Base-by-base conservation (phyloP, 2,888 invertebrate genomes). In the Lasioglossum leucozonium region DNA sequence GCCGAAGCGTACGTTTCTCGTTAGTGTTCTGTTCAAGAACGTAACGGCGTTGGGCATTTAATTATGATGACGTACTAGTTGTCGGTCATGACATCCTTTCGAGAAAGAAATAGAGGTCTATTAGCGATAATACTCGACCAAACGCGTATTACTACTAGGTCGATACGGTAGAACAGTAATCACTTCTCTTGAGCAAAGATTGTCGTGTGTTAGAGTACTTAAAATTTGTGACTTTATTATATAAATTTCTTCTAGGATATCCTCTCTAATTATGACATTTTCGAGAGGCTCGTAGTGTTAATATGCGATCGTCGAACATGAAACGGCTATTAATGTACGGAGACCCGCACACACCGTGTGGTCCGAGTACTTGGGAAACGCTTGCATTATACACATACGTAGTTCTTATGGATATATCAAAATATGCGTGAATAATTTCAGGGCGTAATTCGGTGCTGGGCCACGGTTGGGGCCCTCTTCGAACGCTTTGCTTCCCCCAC, bases 71-170 rank as follows among this genome's bases (percentile, higher is more conserved):
- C 62, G 16, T 62, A 16, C 30, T n/a, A n/a, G n/a, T n/a, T n/a
- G 55, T 79, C 62, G 51, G 26, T 37, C 16, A 42, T 18, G 16
- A 65, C 72, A 22, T 62, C 76, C 65, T 72, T 79, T 55, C 30
- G 34, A 26, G 11, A 58, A 79, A 13, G 26, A 80, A 69, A 69
- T 30, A 58, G 87, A 91, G 90, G 79, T 92, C 89, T 91, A 91
- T 86, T 93, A 93, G 92, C 87, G 87, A 92, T 93, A 93, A 93
- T 83, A 85, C 91, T 93, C 91, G 93, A 94, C 93, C 94, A 93
- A 94, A 93, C 92, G 92, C 92, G 92, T 93, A 91, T 93, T 91
- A 89, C 91, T 91, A 89, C 91, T 93, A 93, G 92, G 81, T 86
- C 77, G 18, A 80, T 77, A 76, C 71, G 79, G 78, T 85, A 79